phyloP scores from a whole-genome alignment of 2,888 invertebrate species.

The Drosophila buzzatii region DNA sequence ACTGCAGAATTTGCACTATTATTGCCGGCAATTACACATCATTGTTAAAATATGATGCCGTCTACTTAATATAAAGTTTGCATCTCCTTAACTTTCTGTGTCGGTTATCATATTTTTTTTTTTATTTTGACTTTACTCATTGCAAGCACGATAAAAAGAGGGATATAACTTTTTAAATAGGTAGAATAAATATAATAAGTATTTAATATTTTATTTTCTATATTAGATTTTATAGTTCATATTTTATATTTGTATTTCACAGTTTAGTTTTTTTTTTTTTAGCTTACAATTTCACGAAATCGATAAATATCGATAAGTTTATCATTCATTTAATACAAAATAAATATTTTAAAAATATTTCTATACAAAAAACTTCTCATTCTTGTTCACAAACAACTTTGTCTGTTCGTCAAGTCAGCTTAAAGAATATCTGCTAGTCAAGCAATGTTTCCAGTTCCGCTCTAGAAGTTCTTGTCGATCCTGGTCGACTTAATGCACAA shows the following conservation, averaged over 20 bases:
- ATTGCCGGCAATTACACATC: constrained; percentile 69
- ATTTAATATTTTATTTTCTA: not conserved
- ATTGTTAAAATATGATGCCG: constrained; percentile 44
- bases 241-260: not conserved
- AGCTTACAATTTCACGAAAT: too few species aligned
- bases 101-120: not conserved
- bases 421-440: constrained; percentile 1
- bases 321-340: too few species aligned
- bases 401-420: not conserved
- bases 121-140: not conserved
- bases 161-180: not conserved
- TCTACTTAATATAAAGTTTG: constrained; percentile 59
- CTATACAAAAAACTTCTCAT: not conserved
- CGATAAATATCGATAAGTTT: too few species aligned
- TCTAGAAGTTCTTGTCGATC: constrained; percentile 9
- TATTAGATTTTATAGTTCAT: not conserved
- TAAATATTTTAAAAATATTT: too few species aligned
- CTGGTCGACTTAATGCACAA: constrained; percentile 23
- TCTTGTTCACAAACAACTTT: not conserved
- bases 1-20: constrained; percentile 12
- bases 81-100: not conserved
- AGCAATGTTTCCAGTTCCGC: too few species aligned
- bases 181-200: not conserved
- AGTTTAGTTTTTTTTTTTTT: not conserved
- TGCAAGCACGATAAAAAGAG: not conserved